Percentiles rank a stretch among this genome's conserved stretches.
These are phyloP conservation scores for Aproaerema taeniolella DNA, from an alignment of 2,888 invertebrate species.

Conservation along the genomic window DNA sequence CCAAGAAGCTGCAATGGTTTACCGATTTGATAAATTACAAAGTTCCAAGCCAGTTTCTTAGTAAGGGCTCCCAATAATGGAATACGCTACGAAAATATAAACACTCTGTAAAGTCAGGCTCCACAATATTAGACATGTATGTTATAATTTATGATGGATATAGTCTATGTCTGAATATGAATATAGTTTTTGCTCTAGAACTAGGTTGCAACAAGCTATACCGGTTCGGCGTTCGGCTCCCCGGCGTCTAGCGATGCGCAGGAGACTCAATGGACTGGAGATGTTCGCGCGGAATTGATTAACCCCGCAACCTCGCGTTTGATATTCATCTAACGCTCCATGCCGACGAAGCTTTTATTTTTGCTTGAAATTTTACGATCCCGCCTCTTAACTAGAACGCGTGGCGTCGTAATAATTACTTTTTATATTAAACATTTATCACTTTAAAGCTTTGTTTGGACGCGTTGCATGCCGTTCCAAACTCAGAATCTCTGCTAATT, in stretches of 20 bases:
- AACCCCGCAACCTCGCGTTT: conserved; percentile 34
- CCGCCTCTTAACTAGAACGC: no score
- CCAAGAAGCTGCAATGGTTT: background rate
- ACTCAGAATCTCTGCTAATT: no score
- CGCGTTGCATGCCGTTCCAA: no score
- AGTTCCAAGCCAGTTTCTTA: background rate
- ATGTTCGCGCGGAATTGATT: conserved; percentile 52
- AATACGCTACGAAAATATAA: background rate
- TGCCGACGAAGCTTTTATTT: conserved; percentile 1
- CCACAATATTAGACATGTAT: background rate
- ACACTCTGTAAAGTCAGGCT: background rate
- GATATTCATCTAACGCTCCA: conserved; percentile 24
- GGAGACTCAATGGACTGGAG: conserved; percentile 54
- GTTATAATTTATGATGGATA: no score
- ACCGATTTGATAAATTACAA: background rate
- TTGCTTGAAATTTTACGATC: background rate
- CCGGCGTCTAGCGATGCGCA: conserved; percentile 49
- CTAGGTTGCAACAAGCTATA: conserved; percentile 53
- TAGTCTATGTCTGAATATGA: no score
- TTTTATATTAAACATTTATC: no score
- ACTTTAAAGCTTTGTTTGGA: no score
- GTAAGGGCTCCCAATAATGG: background rate
- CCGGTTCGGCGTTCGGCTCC: conserved; percentile 66
- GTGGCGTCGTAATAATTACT: no score
- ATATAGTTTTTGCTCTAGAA: conserved; percentile 41